Base-by-base conservation (phyloP, 2,888 invertebrate species). In the Sesamia inferens region DNA sequence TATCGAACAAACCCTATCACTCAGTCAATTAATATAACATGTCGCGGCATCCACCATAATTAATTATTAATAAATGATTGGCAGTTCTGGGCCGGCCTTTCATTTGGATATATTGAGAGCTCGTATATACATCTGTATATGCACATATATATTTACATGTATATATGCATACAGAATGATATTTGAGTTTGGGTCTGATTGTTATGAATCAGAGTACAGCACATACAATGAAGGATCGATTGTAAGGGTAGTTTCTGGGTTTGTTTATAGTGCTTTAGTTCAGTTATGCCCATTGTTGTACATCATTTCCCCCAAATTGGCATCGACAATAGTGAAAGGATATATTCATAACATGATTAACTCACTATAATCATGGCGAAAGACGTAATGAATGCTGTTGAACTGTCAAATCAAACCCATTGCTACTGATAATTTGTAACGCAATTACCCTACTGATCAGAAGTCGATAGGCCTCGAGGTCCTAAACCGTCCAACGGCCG, bases 51-150 rank as follows among this genome's bases (percentile, higher is more conserved):
- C 55, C 69, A 71, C 78, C 77, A 82, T 86, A 86, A 88, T 88
- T 88, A 88, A 89, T 88, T 87, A 89, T 85, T 84, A 82, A 74
- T 81, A 84, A 67, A 78, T 89, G 89, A 89, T 89, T 88, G 89
- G 72, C 89, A 85, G 84, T 74, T 81, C 82, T 76, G 71, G 85
- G 80, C 57, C 84, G 74, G 81, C 76, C 81, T 85, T 87, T 87
- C 85, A 83, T 76, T 81, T 74, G 74, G 65, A 61, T 54, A 78
- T 68, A 84, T 81, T 79, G 82, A 79, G 71, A 73, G 59, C 48
- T 68, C 22, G 11, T 39, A 48, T 62, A 62, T 73, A 66, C 16
- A 61, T 44, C 11, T 61, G 19, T 58, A 51, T 74, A 47, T 71
- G 51, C n/a, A 44, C 71, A 24, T 57, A 24, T n/a, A 58, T 51